A percentile compares a stretch with the other conserved stretches of the same genome.
phyloP scores from a whole-genome alignment of 1,140 invertebrate species.

The Calliopsis andreniformis region DNA sequence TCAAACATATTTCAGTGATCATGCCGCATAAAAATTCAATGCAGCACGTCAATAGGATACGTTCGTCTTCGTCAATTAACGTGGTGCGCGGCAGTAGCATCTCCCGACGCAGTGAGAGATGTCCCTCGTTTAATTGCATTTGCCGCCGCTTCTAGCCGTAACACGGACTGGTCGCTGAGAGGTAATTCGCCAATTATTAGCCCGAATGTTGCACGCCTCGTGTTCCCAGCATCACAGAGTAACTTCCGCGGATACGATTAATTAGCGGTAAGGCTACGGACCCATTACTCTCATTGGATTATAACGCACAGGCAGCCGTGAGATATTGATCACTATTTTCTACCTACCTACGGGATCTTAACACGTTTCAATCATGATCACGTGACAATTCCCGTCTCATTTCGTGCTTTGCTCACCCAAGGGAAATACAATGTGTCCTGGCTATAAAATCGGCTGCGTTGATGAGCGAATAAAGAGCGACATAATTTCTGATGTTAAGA shows the following conservation, averaged over 20 bases:
- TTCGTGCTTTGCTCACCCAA: no score
- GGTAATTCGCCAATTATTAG: conserved; percentile 60
- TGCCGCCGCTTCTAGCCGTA: background rate
- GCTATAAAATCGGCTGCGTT: no score
- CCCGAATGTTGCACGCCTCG: background rate
- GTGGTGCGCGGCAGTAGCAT: background rate
- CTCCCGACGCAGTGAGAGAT: background rate
- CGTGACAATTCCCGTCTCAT: no score
- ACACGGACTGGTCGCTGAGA: conserved; percentile 1
- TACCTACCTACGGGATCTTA: background rate
- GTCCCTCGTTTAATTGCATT: conserved; percentile 43
- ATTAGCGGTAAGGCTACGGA: conserved; percentile 59
- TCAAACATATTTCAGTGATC: no score
- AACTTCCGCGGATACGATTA: conserved; percentile 54
- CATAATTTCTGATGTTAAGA: no score
- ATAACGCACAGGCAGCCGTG: conserved; percentile 34
- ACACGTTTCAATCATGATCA: background rate
- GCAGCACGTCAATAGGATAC: background rate
- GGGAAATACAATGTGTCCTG: no score
- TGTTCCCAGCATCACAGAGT: conserved; percentile 28
- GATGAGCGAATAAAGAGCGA: no score
- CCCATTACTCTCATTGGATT: conserved; percentile 49
- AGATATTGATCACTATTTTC: conserved; percentile 39
- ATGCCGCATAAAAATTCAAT: background rate
- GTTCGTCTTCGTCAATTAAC: background rate